Base-by-base conservation (phyloP, 2,888 invertebrate genomes). In the Rhingia rostrata region DNA sequence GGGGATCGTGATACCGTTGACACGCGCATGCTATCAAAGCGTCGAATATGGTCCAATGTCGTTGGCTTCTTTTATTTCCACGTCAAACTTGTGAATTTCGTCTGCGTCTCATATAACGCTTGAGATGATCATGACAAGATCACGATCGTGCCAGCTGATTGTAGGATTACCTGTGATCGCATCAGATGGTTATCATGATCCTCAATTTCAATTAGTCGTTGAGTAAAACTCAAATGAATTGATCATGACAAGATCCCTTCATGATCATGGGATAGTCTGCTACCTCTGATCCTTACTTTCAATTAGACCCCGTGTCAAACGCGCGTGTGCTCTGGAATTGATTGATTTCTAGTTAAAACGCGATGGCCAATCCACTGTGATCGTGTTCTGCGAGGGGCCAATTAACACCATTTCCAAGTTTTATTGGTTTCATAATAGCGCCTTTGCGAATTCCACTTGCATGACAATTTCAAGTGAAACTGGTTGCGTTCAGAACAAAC, bases 401-500 rank as follows among this genome's bases (percentile, higher is more conserved):
- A 69, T 77, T 77, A 77, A 69, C 77, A 77, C 69, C 39, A 30
- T 61, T 67, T 56, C 39, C 43, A 43, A 33, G 32, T 51, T 35
- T 12, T 14, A 35, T 47, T 4, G 12, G 58, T 51, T 66, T 75
- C 56, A 14, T 64, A 56, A 47, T 53, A 60, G 32, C 12, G 7
- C 14, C 45, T 67, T 77, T 75, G 32, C 49, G 49, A 66, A 64
- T 74, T 64, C 30, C 54, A 49, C 32, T 22, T 49, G 54, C 39
- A 47, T 60, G 41, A 30, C 22, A 66, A 58, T 60, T 30, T 72
- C 60, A 72, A 66, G 67, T 61, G 49, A 35, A 78, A 78, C 83
- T 78, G 56, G 78, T 78, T 83, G 64, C 9, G 56, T 7, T 56
- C 45, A 73, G 78, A 67, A 69, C 56, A 32, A 22, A 32, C 47